Percentiles rank a stretch among this genome's conserved stretches.
Evolutionary conservation across 35 echinoderm and acorn worm genomes (phyloP).

Genomic region (Diadema setosum): DNA sequence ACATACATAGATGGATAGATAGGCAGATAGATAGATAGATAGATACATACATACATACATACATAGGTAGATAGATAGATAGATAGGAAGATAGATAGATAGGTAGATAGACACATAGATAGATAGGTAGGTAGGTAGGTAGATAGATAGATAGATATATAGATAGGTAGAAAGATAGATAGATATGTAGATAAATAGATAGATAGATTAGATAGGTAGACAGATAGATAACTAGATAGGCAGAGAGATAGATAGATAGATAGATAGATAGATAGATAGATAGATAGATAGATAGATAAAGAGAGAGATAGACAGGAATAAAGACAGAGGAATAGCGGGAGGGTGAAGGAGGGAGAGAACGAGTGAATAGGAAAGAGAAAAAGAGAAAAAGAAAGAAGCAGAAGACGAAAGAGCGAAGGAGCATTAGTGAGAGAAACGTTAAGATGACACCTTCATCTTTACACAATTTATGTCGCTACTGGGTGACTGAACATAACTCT

Average conservation of each 20-base stretch:
- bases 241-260: background rate
- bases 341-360: background rate
- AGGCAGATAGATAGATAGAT: too few species aligned
- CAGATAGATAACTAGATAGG: background rate
- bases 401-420: background rate
- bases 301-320: background rate
- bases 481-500: background rate
- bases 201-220: background rate
- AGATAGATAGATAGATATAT: too few species aligned
- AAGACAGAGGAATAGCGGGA: background rate
- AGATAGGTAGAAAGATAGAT: too few species aligned
- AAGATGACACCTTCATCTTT: background rate
- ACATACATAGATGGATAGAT: too few species aligned
- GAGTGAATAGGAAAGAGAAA: background rate
- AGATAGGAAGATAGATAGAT: too few species aligned
- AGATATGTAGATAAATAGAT: too few species aligned
- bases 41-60: too few species aligned
- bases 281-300: background rate
- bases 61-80: too few species aligned
- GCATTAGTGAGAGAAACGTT: background rate
- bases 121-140: too few species aligned
- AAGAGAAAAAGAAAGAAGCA: background rate
- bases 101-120: too few species aligned
- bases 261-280: background rate
- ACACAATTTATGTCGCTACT: background rate